Base-by-base conservation (phyloP, 2,888 invertebrate genomes). In the Drosophila conformis region DNA sequence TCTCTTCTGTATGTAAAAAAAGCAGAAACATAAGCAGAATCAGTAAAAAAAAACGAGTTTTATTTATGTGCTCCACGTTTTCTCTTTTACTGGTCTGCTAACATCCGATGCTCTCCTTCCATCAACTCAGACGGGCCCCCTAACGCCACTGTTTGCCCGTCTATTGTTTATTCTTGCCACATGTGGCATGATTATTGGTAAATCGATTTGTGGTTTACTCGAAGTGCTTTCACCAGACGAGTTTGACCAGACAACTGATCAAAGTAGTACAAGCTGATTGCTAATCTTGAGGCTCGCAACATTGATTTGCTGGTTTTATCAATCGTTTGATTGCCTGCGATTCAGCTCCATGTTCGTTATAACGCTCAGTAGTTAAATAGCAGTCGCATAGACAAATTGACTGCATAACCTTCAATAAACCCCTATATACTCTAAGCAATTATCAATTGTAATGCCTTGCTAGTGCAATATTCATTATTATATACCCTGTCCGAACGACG, bases 51-150 rank as follows among this genome's bases (percentile, higher is more conserved):
- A 69, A 69, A 77, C 78, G 51, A 21, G 78, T 77, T 76, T 72
- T 36, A 21, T 59, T 58, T 69, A 4, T 63, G 59, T 67, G 60
- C 62, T 61, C 58, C 38, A 59, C 52, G 71, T 78, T 78, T 78
- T 78, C 77, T 78, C 75, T 78, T 78, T 78, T 64, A 52, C 48
- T 58, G 56, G 58, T 15, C 42, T 36, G 46, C 40, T 60, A 29
- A 53, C 49, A 66, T 63, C 35, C 36, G 51, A 42, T 60, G 40
- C 38, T 49, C 15, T 38, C 25, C 27, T 36, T 13, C 5, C 56
- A 46, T 35, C 46, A 46, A 25, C 25, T 18, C 3, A 25, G 70
- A 64, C 70, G 59, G 42, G 65, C 71, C 71, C 27, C 27, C 59
- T n/a, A 35, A 46, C 27, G 53, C 15, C 31, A 40, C 21, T 27